phyloP scores from a whole-genome alignment of 2,888 invertebrate species.

The Periphyllus acericola region DNA sequence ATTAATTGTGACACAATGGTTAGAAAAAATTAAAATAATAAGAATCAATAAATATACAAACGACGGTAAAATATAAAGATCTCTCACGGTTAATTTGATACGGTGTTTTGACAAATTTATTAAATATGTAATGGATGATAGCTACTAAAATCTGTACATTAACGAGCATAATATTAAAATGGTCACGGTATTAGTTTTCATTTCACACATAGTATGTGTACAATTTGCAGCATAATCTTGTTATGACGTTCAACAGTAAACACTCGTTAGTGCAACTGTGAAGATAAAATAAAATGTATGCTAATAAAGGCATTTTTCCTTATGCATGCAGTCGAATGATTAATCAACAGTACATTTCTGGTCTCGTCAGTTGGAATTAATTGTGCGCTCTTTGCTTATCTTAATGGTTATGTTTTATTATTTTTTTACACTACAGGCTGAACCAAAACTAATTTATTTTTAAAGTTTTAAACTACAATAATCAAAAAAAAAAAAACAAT shows the following conservation, averaged over 20 bases:
- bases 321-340: neutral
- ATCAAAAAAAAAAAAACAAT: neutral
- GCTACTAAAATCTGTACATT: no score
- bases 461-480: neutral
- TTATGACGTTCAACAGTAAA: neutral
- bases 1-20: no score
- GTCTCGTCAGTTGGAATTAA: neutral
- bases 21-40: no score
- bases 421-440: neutral
- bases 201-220: no score
- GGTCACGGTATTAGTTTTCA: no score
- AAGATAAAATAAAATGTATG: neutral
- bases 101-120: no score
- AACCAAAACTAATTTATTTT: neutral
- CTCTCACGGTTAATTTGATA: no score
- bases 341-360: neutral
- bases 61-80: no score
- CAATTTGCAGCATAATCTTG: neutral
- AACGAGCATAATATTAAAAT: no score
- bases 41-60: no score
- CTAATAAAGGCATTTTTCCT: neutral
- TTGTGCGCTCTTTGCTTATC: conserved; percentile 6
- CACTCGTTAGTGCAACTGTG: neutral
- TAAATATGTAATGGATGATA: no score
- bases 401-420: conserved; percentile 13